Conservation (phyloP, 2,113 vertebrate genomes). For the Centropus unirufus region DNA sequence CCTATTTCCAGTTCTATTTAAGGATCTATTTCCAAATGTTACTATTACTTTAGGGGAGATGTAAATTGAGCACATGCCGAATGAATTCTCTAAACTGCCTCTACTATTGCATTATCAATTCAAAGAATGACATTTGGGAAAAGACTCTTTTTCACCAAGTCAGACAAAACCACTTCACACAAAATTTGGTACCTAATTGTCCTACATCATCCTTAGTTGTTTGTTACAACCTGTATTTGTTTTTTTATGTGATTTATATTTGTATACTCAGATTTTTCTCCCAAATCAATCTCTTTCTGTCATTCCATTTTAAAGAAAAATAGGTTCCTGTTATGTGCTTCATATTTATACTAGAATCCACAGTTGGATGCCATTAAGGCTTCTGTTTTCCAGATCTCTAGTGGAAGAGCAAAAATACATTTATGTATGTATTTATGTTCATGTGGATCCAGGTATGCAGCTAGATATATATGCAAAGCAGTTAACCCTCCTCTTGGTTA, state of each 20-base stretch:
- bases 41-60: not conserved
- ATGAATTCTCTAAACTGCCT: not conserved
- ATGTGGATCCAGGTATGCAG: not conserved
- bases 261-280: not conserved
- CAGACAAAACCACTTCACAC: not conserved
- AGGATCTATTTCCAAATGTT: not conserved
- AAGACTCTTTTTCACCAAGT: not conserved
- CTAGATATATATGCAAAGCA: not conserved
- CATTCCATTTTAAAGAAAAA: not conserved
- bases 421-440: not conserved
- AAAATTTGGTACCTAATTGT: not conserved
- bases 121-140: not conserved
- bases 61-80: not conserved
- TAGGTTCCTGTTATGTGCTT: not conserved
- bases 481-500: not conserved
- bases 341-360: not conserved
- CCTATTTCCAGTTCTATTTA: not conserved
- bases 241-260: not conserved
- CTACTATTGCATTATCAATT: not conserved
- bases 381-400: not conserved
- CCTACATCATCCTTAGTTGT: not conserved
- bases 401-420: not conserved
- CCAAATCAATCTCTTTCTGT: not conserved
- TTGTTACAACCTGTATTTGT: not conserved
- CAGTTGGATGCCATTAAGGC: not conserved